Evolutionary conservation across 2,888 invertebrate species (phyloP).

Genomic region (Cyclophora albipunctata): DNA sequence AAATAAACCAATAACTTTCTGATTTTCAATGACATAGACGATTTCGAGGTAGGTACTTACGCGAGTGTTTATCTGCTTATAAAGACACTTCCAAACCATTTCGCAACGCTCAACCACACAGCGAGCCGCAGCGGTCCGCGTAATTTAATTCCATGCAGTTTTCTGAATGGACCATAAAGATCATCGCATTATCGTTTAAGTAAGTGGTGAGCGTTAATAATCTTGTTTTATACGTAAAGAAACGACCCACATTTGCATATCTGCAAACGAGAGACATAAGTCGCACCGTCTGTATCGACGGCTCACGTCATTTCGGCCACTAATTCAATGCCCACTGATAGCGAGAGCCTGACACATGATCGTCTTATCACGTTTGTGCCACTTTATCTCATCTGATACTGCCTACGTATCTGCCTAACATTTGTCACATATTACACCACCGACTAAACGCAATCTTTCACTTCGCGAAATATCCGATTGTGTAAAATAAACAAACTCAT

Average conservation of each 20-base stretch:
- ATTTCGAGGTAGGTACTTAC: too few relatives aligned
- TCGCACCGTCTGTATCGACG: conserved; percentile 9
- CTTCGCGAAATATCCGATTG: background rate
- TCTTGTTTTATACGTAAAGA: too few relatives aligned
- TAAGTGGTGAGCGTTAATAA: conserved; percentile 2
- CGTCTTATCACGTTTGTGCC: conserved; percentile 14
- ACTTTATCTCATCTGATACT: conserved; percentile 11
- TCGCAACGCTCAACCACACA: too few relatives aligned
- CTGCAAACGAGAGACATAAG: background rate
- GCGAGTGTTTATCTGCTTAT: too few relatives aligned
- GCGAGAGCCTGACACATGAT: conserved; percentile 15
- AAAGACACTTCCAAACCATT: too few relatives aligned
- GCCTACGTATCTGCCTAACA: conserved; percentile 1
- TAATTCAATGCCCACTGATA: conserved; percentile 11
- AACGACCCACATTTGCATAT: too few relatives aligned
- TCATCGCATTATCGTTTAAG: too few relatives aligned
- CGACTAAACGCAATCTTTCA: conserved; percentile 8
- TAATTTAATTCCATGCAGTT: too few relatives aligned
- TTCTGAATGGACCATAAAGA: too few relatives aligned
- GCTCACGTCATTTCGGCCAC: conserved; percentile 11
- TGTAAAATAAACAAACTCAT: conserved; percentile 3
- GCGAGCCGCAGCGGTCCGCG: too few relatives aligned
- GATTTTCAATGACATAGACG: too few relatives aligned
- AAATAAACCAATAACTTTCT: too few relatives aligned
- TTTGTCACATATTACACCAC: conserved; percentile 15